These are phyloP conservation scores for Zophobas atratus DNA, from an alignment of 1,140 invertebrate genomes.

Conservation along the genomic window DNA sequence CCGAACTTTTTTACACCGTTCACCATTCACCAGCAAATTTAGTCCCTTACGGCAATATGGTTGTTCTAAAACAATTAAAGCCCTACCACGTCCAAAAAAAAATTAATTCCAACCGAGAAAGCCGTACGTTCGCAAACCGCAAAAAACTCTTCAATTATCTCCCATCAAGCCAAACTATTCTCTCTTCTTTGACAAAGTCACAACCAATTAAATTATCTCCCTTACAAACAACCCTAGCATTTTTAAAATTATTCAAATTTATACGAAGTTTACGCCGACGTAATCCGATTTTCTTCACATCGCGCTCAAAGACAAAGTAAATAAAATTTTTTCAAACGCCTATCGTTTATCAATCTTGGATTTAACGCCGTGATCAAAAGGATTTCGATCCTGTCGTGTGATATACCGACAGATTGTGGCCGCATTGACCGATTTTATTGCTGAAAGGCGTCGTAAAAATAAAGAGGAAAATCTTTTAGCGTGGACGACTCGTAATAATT, in stretches of 20 bases:
- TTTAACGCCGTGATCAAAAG: constrained; percentile 13
- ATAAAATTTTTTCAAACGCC: constrained; percentile 1
- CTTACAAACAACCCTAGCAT: neutral
- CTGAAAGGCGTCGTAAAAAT: constrained; percentile 13
- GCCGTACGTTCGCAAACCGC: constrained; percentile 12
- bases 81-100: constrained; percentile 23
- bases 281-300: constrained; percentile 22
- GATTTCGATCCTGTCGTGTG: neutral
- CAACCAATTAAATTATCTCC: neutral
- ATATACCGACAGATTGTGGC: neutral
- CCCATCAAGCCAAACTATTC: constrained; percentile 11
- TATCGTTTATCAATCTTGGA: constrained; percentile 17
- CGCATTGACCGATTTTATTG: constrained; percentile 19
- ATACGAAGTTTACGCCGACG: neutral
- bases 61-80: constrained; percentile 8
- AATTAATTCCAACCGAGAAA: constrained; percentile 23
- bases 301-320: constrained; percentile 8
- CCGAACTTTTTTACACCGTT: no score
- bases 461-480: neutral
- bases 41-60: no score
- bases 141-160: constrained; percentile 31
- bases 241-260: constrained; percentile 29
- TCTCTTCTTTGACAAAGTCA: neutral
- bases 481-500: no score
- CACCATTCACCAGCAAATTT: no score